Evolutionary conservation across 2,797 vertebrate species (phyloP), one percentile per base, ranked within the genome.

Genomic region (Sebastes cheni): DNA sequence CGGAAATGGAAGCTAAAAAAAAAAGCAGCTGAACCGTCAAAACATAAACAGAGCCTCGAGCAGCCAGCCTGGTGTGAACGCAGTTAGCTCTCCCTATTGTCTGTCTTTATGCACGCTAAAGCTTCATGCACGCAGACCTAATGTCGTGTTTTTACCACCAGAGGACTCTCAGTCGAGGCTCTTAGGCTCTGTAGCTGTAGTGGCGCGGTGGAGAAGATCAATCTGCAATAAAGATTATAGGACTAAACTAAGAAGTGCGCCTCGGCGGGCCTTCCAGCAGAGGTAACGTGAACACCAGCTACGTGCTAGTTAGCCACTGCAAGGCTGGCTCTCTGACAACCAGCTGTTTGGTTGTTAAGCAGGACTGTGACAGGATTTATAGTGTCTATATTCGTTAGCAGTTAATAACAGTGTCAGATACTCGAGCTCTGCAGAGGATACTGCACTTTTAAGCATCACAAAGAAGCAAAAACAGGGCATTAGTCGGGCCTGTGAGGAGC

Each of bases 231-330:
- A 92, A 93, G 93, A 95, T 93, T 94, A 39, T 13, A 94, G 88
- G 89, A 91, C 85, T 75, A 56, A 90, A 87, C 85, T 86, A 80
- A 94, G 92, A 91, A 92, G 90, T 88, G 65, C 93, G 93, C 87
- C 83, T 91, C 88, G 91, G 89, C 89, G 91, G 95, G 94, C 95
- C 94, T 95, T 89, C 89, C 72, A 84, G 78, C 61, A 81, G 88
- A 94, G 94, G 93, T 95, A 93, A 92, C 61, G 94, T 92, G 92
- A 93, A 92, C 61, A 85, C 39, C 84, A 90, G 90, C 91, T 79
- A 52, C 72, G 91, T 75, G 91, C 92, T 88, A 78, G 85, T 82
- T 91, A 90, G 89, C 91, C 20, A 42, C 14, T 25, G 22, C 50
- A 54, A 22, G 23, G 70, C 39, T 74, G 23, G 46, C 32, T 25